Evolutionary conservation across 2,797 vertebrate species (phyloP).

Genomic region (Florisuga fusca): DNA sequence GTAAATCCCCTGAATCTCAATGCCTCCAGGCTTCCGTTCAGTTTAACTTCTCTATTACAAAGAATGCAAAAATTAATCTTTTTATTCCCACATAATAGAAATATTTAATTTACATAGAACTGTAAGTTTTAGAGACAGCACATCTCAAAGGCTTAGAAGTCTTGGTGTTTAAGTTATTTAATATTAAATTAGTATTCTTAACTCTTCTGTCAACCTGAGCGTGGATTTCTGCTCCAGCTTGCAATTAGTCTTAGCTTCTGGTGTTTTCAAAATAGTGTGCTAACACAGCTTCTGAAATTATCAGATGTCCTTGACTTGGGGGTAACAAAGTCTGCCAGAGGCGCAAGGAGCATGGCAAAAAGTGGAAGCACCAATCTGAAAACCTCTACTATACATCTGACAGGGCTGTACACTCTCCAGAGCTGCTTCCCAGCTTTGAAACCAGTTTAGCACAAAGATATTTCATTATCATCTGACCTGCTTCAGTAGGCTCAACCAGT

Average conservation of each 20-base stretch:
- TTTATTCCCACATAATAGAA: background rate
- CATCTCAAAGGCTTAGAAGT: background rate
- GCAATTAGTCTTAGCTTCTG: background rate
- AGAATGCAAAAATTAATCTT: background rate
- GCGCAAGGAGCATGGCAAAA: background rate
- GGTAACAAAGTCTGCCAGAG: background rate
- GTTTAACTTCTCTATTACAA: conserved; percentile 1
- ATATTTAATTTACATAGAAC: background rate
- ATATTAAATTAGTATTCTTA: background rate
- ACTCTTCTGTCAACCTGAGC: background rate
- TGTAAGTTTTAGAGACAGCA: background rate
- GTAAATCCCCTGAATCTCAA: background rate
- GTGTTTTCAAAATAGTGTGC: no score
- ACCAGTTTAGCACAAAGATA: background rate
- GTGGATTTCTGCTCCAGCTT: background rate
- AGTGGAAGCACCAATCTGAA: background rate
- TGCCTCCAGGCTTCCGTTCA: background rate
- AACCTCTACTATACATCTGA: background rate
- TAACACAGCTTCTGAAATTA: background rate
- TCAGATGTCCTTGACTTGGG: background rate
- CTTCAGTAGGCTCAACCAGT: background rate
- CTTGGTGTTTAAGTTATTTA: background rate
- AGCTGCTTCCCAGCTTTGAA: background rate
- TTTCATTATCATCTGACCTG: background rate
- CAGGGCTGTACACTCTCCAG: background rate